Base-by-base conservation (phyloP, 2,888 invertebrate species). In the Frankliniella intonsa region DNA sequence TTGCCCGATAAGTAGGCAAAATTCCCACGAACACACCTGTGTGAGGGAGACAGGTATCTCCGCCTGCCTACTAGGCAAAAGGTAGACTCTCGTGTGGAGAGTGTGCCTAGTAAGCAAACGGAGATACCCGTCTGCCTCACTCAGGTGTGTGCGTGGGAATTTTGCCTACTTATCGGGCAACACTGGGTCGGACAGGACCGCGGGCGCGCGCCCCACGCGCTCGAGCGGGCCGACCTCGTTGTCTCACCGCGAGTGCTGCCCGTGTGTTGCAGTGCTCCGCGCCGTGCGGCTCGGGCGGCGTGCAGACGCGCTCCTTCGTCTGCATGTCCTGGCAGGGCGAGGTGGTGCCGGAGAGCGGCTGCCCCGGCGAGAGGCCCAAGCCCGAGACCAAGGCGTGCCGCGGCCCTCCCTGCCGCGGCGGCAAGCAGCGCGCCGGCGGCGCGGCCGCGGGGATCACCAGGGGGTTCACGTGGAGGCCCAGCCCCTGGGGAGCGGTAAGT, bases 251-350 rank as follows among this genome's bases (percentile, higher is more conserved):
- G 19, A n/a, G 65, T 65, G 65, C 11, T n/a, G 69, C n/a, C 69
- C 8, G 3, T 10, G 19, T 76, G 22, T 76, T 12, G 14, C 84
- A 88, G 88, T 89, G 89, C 84, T 88, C 88, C n/a, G 87, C 86
- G 22, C 87, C 87, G 9, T 89, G 89, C 86, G 89, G 88, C 9
- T 81, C 83, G 80, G 88, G 88, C 10, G 86, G 69, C 69, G 25
- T 25, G 69, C 69, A 76, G 69, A 76, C 69, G 22, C 69, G 69
- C 22, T 76, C 69, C 69, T 76, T 25, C 69, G 69, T 76, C 55
- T 84, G 83, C 55, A 50, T 55, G 82, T 62, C 81, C 12, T 80
- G 80, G 22, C 82, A 80, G 79, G 82, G 82, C 22, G 79, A 83
- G 51, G 80, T 79, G 79, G 62, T 82, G 49, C 81, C 83, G 49